phyloP scores from a whole-genome alignment of 2,888 invertebrate genomes.

The Fragum whitleyi region DNA sequence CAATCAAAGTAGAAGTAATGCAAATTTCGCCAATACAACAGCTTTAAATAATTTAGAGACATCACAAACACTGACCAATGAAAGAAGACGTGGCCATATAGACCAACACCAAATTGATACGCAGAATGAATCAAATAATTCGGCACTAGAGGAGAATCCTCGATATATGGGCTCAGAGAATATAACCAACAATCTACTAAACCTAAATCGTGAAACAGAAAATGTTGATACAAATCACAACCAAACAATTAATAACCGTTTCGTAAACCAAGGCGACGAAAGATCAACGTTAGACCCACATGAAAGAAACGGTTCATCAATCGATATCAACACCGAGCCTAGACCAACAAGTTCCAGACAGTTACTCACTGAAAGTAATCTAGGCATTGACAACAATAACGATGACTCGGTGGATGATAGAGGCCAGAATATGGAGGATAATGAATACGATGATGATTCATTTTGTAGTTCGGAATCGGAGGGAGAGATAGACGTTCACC shows the following conservation, averaged over 20 bases:
- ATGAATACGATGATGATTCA: slow-evolving; percentile 14
- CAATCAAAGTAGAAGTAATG: background rate
- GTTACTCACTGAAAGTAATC: background rate
- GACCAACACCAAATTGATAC: no score
- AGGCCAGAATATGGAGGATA: background rate
- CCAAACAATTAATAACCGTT: background rate
- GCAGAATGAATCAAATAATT: background rate
- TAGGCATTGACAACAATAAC: background rate
- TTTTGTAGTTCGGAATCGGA: slow-evolving; percentile 9
- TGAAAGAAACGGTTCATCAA: background rate
- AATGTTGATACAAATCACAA: background rate
- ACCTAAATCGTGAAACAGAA: no score
- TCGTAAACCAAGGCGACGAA: background rate
- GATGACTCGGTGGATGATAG: background rate
- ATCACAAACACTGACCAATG: background rate
- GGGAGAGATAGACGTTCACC: background rate
- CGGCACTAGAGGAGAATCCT: background rate
- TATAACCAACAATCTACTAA: background rate
- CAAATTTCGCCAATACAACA: background rate
- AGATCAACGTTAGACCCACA: background rate
- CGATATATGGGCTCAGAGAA: background rate
- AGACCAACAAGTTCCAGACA: background rate
- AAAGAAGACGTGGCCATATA: background rate
- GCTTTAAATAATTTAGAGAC: background rate
- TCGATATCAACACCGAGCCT: background rate